A percentile compares a stretch with the other conserved stretches of the same genome.
Conservation (phyloP, 2,888 invertebrate genomes). For the Ellobium chinense region DNA sequence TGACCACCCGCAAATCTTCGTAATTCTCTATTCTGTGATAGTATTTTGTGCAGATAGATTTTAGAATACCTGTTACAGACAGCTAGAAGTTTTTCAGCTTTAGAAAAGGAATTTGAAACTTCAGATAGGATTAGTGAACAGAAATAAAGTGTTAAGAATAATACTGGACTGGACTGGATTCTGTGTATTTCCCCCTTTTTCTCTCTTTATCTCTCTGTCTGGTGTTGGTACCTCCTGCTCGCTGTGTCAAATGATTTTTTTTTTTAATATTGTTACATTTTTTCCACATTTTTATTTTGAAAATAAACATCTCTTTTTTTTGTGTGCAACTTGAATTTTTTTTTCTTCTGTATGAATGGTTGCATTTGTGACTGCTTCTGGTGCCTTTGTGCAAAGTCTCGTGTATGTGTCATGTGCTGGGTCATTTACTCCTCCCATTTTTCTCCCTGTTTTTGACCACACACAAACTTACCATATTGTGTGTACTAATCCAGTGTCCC, state of each 20-base stretch:
- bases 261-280: conserved; percentile 22
- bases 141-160: too few relatives aligned
- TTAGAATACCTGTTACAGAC: too few relatives aligned
- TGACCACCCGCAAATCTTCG: too few relatives aligned
- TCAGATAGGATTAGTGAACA: too few relatives aligned
- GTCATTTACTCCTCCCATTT: conserved; percentile 34
- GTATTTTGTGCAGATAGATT: too few relatives aligned
- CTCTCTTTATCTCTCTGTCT: conserved; percentile 42
- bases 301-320: conserved; percentile 33
- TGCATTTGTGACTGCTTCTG: conserved; percentile 46
- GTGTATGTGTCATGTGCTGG: conserved; percentile 41
- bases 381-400: conserved; percentile 39
- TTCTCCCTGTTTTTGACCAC: neutral
- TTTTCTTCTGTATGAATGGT: conserved; percentile 43
- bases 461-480: neutral
- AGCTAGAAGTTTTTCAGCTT: too few relatives aligned
- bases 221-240: conserved; percentile 46
- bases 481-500: neutral
- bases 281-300: neutral
- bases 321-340: conserved; percentile 19
- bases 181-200: conserved; percentile 30
- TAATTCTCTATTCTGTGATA: too few relatives aligned
- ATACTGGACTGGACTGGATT: conserved; percentile 35
- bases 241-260: conserved; percentile 36
- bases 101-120: too few relatives aligned